Evolutionary conservation across 2,797 vertebrate species (phyloP), one percentile per base, ranked within the genome.

Genomic region (Arctocebus calabarensis): DNA sequence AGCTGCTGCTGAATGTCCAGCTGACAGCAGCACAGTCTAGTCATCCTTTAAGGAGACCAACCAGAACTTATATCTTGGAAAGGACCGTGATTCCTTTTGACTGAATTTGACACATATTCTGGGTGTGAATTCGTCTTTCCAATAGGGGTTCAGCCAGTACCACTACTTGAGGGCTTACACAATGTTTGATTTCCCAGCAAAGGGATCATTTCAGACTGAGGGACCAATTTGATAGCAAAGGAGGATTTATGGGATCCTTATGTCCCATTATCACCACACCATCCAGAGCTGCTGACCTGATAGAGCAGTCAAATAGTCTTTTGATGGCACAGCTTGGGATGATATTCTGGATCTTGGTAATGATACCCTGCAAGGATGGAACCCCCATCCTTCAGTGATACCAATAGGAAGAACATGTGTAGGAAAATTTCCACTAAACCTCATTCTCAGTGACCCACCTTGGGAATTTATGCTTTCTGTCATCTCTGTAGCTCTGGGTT

Each of bases 401-500:
- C 45, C 55, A 92, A 8, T 45, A 73, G 70, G n/a, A 95, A 91
- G 64, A 61, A 83, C 29, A 79, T 10, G 6, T 32, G 12, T 70
- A 29, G 70, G 19, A 77, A 27, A 92, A 57, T 62, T 22, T 89
- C 12, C 16, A 1, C 11, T 77, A 59, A 81, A 20, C 43, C 13
- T 88, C 74, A 48, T 40, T 88, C 20, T 75, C 40, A 61, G 23
- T 88, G 32, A 66, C 73, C 45, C 16, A n/a, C 10, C 10, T n/a
- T 25, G 82, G 52, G 22, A 87, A 34, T 93, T 73, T 79, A 29
- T 64, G 45, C 40, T 84, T 84, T 34, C 86, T 10, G 4, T 88
- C n/a, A 5, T 88, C n/a, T 55, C n/a, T 82, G 14, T 78, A 86
- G 75, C 32, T 79, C 20, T 95, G 37, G 5, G n/a, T 74, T 96